Conservation (phyloP, 2,113 vertebrate genomes). For the Protomyctophum bolini region DNA sequence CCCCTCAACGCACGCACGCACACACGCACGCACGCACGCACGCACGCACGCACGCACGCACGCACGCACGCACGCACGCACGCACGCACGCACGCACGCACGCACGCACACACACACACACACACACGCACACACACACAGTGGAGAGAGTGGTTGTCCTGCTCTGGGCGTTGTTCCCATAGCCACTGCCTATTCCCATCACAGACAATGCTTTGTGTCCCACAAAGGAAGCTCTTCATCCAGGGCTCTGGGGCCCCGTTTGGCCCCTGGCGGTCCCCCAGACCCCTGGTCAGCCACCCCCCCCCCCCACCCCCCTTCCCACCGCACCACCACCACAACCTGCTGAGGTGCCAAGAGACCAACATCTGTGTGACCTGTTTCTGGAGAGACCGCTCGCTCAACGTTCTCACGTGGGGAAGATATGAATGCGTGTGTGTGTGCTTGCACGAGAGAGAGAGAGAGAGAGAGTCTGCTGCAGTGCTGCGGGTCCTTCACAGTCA, state of each 20-base stretch:
- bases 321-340: conserved; percentile 47
- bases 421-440: conserved; percentile 33
- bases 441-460: conserved; percentile 42
- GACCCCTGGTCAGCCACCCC: conserved; percentile 59
- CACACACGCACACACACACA: conserved; percentile 14
- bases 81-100: conserved; percentile 41
- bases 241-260: conserved; percentile 69
- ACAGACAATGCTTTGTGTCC: conserved; percentile 80
- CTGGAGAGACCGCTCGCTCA: conserved; percentile 50
- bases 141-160: conserved; percentile 59
- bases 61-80: conserved; percentile 30
- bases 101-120: conserved; percentile 26
- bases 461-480: conserved; percentile 59
- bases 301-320: conserved; percentile 21
- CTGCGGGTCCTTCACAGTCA: conserved; percentile 68
- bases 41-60: not conserved
- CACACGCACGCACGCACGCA: conserved; percentile 11
- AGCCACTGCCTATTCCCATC: conserved; percentile 73
- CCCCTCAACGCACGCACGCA: not conserved
- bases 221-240: conserved; percentile 80
- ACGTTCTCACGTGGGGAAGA: conserved; percentile 57
- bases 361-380: conserved; percentile 79
- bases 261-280: conserved; percentile 53
- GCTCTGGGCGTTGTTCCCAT: conserved; percentile 76
- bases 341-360: conserved; percentile 78